Base-by-base conservation (phyloP, 2,888 invertebrate genomes). In the Caenorhabditis sinica region DNA sequence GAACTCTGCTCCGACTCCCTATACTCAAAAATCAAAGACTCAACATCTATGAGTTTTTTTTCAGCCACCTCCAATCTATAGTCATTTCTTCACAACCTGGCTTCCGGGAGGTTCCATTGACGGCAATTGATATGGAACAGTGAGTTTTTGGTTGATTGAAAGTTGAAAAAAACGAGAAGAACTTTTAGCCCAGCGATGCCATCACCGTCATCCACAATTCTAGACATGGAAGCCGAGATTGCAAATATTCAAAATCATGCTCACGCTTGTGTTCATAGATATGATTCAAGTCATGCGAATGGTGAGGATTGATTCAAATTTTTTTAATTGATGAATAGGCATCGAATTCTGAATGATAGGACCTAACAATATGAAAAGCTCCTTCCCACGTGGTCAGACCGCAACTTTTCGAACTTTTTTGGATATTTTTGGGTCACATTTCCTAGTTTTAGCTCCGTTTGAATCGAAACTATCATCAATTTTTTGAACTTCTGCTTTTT, bases 161-260 rank as follows among this genome's bases (percentile, higher is more conserved):
- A 25, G 4, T 17, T 61, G 11, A 0, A 36, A 40, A n/a, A 3
- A 1, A 45, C 25, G 8, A 17, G 8, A 65, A 53, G 28, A 28
- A 43, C 0, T 82, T 82, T 53, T 36, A 82, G 82, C 30, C 76
- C 82, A 6, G 15, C 51, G 17, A 77, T 82, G 76, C 40, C 65
- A 51, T 33, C 82, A 4, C 72, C 65, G 13, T 25, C 82, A 28
- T 69, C 76, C 0, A 72, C 76, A 17, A 49, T 82, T 56, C 49
- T 72, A n/a, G 77, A 82, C 23, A 77, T 82, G 72, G 82, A 76
- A 43, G 58, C 71, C 5, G 65, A 72, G 28, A 68, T 77, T 17
- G 60, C 76, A 11, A 72, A 76, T 72, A 82, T 82, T 51, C 69
- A 65, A 43, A 76, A 82, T 45, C 82, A 82, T 30, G 76, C 82